Evolutionary conservation across 1,140 invertebrate genomes (phyloP), one percentile per base, ranked within the genome.

Genomic region (Drosophila watanabei): DNA sequence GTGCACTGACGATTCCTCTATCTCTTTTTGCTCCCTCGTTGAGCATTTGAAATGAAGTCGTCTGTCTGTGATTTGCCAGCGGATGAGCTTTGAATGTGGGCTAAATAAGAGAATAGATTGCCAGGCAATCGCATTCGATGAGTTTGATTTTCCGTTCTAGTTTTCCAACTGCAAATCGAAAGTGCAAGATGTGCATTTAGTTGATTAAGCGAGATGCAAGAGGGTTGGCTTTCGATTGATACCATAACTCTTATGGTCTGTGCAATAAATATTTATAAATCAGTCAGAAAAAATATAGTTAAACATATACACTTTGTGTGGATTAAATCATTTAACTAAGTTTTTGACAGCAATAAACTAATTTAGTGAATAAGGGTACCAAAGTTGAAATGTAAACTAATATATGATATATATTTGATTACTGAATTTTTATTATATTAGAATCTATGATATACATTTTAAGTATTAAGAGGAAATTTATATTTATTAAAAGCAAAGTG

Each of bases 31-130:
- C 10, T 10, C 30, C 20, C 14, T 20, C 20, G 5, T 32, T n/a
- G 20, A 49, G 30, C 45, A 52, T 73, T 73, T 30, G 70, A 51
- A 73, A 73, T 73, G 68, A 73, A 61, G 70, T 70, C 30, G 51
- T 73, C 54, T 73, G 52, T 24, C 68, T 73, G 68, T 72, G 70
- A 73, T 73, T 73, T 73, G 70, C 56, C 68, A 60, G 33, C 13
- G 46, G 71, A 58, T 72, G 54, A 73, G 68, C 70, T 72, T 35
- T 32, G 68, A 73, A 73, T 72, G 69, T 61, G 68, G 70, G 70
- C 51, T 73, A 73, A 72, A 61, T 61, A 43, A 61, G 56, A 73
- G 45, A 73, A 73, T 43, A 68, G 66, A 72, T 59, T 73, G 66
- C 68, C 49, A 49, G 68, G 56, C 68, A 72, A 73, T 73, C 54